phyloP scores from a whole-genome alignment of 2,113 vertebrate genomes.

The Urocolius indicus region DNA sequence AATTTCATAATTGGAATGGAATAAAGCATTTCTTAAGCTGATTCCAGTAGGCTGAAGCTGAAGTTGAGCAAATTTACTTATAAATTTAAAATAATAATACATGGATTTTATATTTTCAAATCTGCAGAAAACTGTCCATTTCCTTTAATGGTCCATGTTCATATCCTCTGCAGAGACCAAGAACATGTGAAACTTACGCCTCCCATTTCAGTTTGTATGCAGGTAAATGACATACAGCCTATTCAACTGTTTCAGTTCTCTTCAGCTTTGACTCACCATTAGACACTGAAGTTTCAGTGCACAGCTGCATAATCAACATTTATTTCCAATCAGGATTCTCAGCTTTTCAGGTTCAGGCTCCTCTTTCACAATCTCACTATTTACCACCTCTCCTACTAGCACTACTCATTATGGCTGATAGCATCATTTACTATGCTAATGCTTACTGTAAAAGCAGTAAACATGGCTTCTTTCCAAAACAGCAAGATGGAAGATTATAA shows the following conservation, averaged over 20 bases:
- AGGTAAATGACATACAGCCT: not conserved
- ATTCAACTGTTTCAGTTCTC: not conserved
- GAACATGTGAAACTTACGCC: not conserved
- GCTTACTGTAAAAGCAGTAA: constrained; percentile 20
- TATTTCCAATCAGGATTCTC: not conserved
- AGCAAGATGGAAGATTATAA: constrained; percentile 55
- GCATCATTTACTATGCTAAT: constrained; percentile 31
- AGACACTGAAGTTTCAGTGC: not conserved
- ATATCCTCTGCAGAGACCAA: not conserved
- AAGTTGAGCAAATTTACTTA: not conserved
- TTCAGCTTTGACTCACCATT: not conserved
- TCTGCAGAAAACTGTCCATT: not conserved
- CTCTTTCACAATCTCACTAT: not conserved
- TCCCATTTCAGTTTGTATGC: not conserved
- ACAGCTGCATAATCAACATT: not conserved
- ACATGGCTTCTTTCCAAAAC: constrained; percentile 43
- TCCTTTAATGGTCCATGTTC: not conserved
- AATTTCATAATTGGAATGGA: not conserved
- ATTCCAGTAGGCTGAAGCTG: not conserved
- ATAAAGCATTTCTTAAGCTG: not conserved
- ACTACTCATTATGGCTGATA: not conserved
- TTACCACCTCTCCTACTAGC: not conserved
- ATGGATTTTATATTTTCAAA: not conserved
- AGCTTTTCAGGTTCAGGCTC: not conserved
- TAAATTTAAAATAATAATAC: not conserved